A percentile compares a stretch with the other conserved stretches of the same genome.
These are phyloP conservation scores for Procambarus clarkii DNA, from an alignment of 1,140 invertebrate species.

Conservation along the genomic window DNA sequence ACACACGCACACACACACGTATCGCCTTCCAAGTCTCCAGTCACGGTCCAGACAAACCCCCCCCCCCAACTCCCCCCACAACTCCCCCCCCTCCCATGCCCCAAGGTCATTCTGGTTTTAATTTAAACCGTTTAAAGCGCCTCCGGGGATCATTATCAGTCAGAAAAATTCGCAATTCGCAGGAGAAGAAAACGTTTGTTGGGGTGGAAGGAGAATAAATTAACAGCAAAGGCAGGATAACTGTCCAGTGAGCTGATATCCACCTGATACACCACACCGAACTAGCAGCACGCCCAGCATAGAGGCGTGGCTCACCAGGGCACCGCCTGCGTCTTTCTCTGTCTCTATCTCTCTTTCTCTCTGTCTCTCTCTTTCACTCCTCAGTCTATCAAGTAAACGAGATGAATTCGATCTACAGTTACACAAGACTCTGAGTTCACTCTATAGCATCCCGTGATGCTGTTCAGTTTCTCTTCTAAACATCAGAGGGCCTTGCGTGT, in stretches of 20 bases:
- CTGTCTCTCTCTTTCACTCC: not conserved
- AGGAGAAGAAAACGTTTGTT: not conserved
- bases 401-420: no score
- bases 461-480: no score
- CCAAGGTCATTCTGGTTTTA: not conserved
- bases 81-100: no score
- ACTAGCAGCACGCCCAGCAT: not conserved
- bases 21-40: not conserved
- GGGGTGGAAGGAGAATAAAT: not conserved
- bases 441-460: no score
- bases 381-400: not conserved
- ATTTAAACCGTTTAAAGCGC: not conserved
- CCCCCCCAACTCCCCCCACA: no score
- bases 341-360: not conserved
- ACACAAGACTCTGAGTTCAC: no score
- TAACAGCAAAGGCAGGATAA: not conserved
- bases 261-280: not conserved
- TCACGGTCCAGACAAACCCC: no score
- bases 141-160: not conserved
- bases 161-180: not conserved
- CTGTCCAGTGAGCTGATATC: not conserved
- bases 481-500: no score
- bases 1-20: not conserved
- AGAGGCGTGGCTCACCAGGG: not conserved
- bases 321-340: not conserved